phyloP scores from a whole-genome alignment of 2,113 vertebrate species.

The Syngnathoides biaculeatus region DNA sequence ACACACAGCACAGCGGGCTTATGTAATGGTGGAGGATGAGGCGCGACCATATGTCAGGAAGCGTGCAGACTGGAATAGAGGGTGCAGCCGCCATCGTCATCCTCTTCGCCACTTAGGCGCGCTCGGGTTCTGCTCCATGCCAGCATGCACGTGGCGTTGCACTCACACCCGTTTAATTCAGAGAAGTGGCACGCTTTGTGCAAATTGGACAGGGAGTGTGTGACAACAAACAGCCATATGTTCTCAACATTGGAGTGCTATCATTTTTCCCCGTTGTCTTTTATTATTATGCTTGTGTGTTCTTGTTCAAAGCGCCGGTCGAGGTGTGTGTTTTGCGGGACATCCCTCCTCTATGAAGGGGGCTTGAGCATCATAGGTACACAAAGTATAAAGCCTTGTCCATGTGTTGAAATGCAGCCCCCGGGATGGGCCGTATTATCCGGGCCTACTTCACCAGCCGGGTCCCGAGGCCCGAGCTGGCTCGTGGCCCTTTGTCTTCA shows the following conservation, averaged over 20 bases:
- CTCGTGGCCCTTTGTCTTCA: conserved; percentile 79
- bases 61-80: conserved; percentile 63
- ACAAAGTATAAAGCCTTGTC: conserved; percentile 67
- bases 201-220: conserved; percentile 67
- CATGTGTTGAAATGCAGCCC: conserved; percentile 79
- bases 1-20: conserved; percentile 49
- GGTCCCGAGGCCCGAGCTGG: conserved; percentile 74
- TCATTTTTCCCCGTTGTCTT: conserved; percentile 45
- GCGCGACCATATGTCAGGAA: conserved; percentile 73
- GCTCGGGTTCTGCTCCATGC: conserved; percentile 44
- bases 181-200: conserved; percentile 56
- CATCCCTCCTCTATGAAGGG: conserved; percentile 27
- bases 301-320: conserved; percentile 23
- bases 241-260: conserved; percentile 66
- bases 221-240: conserved; percentile 73
- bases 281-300: conserved; percentile 27
- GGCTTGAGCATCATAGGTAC: conserved; percentile 44
- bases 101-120: conserved; percentile 69
- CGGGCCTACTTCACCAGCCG: conserved; percentile 76
- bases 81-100: conserved; percentile 63
- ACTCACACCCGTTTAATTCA: conserved; percentile 39
- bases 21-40: conserved; percentile 61
- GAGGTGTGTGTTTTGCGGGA: conserved; percentile 50
- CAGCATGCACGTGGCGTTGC: conserved; percentile 26
- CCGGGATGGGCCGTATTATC: conserved; percentile 71